Evolutionary conservation across 2,113 vertebrate species (phyloP).

Genomic region (Trogon surrucura): DNA sequence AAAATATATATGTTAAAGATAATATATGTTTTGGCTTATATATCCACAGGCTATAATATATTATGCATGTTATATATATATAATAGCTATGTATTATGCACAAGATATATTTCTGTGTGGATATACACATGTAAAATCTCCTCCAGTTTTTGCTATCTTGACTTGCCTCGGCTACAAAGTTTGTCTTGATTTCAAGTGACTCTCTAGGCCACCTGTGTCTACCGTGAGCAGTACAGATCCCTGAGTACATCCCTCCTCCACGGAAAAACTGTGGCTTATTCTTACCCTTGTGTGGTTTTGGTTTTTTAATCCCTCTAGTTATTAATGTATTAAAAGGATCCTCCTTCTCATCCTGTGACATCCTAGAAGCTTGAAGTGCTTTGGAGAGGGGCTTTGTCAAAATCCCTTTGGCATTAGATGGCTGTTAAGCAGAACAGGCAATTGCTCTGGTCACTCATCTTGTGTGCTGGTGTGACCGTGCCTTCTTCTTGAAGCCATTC

Average conservation of each 20-base stretch:
- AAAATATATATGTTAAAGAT: background rate
- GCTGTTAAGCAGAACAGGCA: background rate
- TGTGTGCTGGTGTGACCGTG: background rate
- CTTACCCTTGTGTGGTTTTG: background rate
- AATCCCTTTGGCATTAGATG: background rate
- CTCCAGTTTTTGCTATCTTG: background rate
- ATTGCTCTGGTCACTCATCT: background rate
- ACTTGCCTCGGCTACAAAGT: background rate
- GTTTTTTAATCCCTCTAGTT: background rate
- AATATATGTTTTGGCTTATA: background rate
- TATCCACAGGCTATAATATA: background rate
- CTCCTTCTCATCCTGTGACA: background rate
- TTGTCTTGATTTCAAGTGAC: accelerated
- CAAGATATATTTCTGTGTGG: background rate
- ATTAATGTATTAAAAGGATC: constrained; percentile 26
- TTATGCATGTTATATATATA: background rate
- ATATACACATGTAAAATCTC: background rate
- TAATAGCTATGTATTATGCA: background rate
- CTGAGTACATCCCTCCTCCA: background rate
- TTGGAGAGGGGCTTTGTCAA: background rate
- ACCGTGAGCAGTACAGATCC: background rate
- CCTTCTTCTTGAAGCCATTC: background rate
- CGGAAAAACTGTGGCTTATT: background rate
- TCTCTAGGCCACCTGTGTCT: background rate
- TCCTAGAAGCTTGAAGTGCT: background rate